Conservation (phyloP, 2,113 vertebrate species). For the Antechinus stuartii region DNA sequence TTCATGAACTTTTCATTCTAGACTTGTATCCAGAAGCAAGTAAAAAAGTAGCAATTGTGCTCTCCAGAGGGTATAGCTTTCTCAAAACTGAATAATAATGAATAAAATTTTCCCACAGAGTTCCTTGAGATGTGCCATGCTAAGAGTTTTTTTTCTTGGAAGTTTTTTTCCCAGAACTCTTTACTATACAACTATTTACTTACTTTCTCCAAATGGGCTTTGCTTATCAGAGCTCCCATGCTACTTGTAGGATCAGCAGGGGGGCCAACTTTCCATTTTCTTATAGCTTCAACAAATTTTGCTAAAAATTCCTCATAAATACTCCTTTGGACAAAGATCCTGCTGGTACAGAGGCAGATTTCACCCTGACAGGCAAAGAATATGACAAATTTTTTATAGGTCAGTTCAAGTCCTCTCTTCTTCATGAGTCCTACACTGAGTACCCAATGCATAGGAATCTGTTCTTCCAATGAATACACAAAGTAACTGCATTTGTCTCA, state of each 20-base stretch:
- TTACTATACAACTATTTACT: constrained; percentile 6
- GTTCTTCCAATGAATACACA: not conserved
- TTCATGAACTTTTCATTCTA: constrained; percentile 3
- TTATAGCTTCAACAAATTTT: constrained; percentile 92
- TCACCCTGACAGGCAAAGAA: constrained; percentile 89
- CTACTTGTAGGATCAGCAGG: constrained; percentile 88
- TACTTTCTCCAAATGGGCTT: constrained; percentile 96
- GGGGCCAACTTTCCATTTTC: constrained; percentile 92
- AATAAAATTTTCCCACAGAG: not conserved
- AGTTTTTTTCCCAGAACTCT: constrained; percentile 13
- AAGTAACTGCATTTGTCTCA: not conserved
- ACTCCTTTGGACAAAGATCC: constrained; percentile 94
- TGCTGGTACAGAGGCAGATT: constrained; percentile 97
- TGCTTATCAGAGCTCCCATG: constrained; percentile 95
- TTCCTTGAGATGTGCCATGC: not conserved
- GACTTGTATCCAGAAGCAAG: not conserved
- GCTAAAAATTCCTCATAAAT: constrained; percentile 93
- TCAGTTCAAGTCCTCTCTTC: not conserved
- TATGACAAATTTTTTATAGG: not conserved
- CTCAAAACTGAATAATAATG: not conserved
- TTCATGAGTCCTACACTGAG: not conserved
- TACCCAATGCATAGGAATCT: not conserved
- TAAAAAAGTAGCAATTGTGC: not conserved
- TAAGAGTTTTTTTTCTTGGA: not conserved
- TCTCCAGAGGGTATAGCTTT: not conserved